Evolutionary conservation across 2,797 vertebrate genomes (phyloP).

Genomic region (Balearica regulorum): DNA sequence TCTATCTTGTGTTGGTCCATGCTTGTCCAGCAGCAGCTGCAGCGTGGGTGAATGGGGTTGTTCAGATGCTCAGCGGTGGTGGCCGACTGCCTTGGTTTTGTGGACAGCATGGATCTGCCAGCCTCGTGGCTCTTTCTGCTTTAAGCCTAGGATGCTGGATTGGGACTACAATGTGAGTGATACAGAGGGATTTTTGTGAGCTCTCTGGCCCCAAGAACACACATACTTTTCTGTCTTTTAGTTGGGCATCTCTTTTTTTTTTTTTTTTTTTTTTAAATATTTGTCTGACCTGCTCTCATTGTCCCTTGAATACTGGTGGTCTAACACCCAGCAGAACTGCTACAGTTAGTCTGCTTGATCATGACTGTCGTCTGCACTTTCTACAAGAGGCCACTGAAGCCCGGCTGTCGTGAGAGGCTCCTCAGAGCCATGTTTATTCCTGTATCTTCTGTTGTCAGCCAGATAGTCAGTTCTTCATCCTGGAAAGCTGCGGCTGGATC

Average conservation of each 20-base stretch:
- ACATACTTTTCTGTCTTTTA: not conserved
- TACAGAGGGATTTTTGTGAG: not conserved
- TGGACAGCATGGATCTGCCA: not conserved
- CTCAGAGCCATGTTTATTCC: not conserved
- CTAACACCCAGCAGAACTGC: not conserved
- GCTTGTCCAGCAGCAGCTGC: not conserved
- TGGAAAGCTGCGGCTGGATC: not conserved
- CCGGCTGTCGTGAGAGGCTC: not conserved
- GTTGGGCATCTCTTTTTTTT: not conserved
- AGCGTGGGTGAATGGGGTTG: not conserved
- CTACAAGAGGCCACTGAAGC: not conserved
- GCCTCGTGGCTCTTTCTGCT: not conserved
- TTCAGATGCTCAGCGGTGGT: not conserved
- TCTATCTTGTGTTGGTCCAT: not conserved
- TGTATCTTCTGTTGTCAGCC: not conserved
- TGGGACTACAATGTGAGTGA: not conserved
- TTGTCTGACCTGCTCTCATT: not conserved
- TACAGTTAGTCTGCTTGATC: not conserved
- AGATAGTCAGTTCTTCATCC: not conserved
- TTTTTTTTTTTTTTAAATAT: not conserved
- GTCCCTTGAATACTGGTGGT: not conserved
- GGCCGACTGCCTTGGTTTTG: not conserved
- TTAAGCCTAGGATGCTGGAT: not conserved
- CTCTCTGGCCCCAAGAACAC: not conserved
- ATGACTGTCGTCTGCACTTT: not conserved